These are phyloP conservation scores for Platysteira castanea DNA, from an alignment of 2,113 vertebrate species.

Conservation along the genomic window DNA sequence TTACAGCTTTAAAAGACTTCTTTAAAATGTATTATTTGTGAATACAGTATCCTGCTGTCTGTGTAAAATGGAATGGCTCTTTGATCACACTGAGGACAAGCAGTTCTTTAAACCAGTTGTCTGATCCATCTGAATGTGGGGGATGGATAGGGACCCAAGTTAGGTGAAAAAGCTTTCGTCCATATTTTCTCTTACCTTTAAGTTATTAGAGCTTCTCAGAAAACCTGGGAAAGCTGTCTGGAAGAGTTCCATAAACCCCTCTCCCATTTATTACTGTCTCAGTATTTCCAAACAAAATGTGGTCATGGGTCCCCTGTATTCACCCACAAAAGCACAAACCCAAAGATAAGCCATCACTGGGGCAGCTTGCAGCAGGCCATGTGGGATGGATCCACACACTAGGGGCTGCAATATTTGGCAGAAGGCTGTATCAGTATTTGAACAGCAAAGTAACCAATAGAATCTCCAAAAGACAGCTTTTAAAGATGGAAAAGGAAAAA, in stretches of 20 bases:
- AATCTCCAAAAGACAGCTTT: background rate
- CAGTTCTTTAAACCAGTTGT: background rate
- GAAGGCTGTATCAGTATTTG: background rate
- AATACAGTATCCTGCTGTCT: background rate
- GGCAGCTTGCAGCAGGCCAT: background rate
- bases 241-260: background rate
- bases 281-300: background rate
- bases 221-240: background rate
- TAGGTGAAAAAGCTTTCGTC: background rate
- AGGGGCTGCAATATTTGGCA: background rate
- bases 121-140: background rate
- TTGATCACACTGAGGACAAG: background rate
- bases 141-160: background rate
- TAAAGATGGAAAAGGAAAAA: background rate
- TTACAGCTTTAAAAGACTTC: background rate
- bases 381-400: background rate
- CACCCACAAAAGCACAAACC: background rate
- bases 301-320: accelerated
- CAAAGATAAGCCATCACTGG: background rate
- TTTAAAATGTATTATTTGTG: background rate
- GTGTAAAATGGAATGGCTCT: background rate
- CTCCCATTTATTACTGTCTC: background rate
- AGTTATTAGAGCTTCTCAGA: background rate
- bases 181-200: background rate
- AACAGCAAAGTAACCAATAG: background rate